Percentiles rank a stretch among this genome's conserved stretches.
These are phyloP conservation scores for Nomada lathburiana DNA, from an alignment of 2,888 invertebrate genomes.

Conservation along the genomic window DNA sequence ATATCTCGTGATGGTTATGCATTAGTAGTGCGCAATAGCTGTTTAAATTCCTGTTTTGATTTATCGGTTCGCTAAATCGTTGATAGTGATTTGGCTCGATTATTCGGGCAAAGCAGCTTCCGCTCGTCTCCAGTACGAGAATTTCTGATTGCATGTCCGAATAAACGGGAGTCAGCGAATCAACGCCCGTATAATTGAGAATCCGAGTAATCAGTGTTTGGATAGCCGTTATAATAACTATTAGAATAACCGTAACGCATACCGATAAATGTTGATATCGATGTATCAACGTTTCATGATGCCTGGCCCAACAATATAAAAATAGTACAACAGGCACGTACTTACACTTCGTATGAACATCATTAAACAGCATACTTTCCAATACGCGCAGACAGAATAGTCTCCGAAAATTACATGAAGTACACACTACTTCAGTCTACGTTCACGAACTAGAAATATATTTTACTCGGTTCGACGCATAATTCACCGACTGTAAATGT, in stretches of 20 bases:
- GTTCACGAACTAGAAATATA: no score
- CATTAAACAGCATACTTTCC: no score
- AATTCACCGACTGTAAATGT: not conserved
- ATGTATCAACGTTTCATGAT: not conserved
- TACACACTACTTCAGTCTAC: no score
- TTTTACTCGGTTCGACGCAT: no score
- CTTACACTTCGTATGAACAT: no score
- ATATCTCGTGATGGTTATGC: not conserved
- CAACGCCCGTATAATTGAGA: slow-evolving; percentile 25
- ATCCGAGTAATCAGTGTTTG: slow-evolving; percentile 16
- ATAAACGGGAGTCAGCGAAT: slow-evolving; percentile 20
- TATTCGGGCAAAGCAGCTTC: slow-evolving; percentile 14
- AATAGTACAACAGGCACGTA: no score
- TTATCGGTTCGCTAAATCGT: slow-evolving; percentile 10
- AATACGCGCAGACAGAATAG: no score
- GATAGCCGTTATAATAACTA: not conserved
- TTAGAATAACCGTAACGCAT: no score
- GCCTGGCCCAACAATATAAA: no score
- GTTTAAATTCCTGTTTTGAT: not conserved
- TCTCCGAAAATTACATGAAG: no score
- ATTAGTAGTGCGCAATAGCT: not conserved
- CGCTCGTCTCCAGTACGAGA: slow-evolving; percentile 21
- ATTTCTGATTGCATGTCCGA: slow-evolving; percentile 24
- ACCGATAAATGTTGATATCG: no score
- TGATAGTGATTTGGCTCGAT: slow-evolving; percentile 1